Evolutionary conservation across 2,888 invertebrate genomes (phyloP), one percentile per base, ranked within the genome.

Genomic region (Amiota minor): DNA sequence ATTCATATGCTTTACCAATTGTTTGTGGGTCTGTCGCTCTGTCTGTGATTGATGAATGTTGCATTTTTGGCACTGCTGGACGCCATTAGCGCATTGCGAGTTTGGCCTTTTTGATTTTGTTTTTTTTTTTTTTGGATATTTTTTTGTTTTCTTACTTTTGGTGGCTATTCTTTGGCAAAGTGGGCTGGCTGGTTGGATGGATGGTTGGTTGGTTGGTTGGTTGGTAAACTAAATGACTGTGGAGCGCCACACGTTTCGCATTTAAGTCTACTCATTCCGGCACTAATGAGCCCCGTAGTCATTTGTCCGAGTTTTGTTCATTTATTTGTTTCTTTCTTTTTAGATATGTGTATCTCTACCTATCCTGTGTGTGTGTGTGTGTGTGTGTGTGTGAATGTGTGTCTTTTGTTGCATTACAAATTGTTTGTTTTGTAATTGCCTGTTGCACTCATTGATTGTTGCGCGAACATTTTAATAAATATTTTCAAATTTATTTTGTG

Each of bases 21-120:
- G 62, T 35, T 14, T 23, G 61, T 23, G 20, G 20, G 14, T 62
- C 62, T 35, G 35, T 35, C 35, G 35, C 6, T 65, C 67, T n/a
- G 20, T 50, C 50, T 79, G 85, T 87, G 87, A 87, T 87, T 87
- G 87, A 87, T 87, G 84, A 85, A 86, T 86, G 87, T 84, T 86
- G 82, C 82, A 87, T 85, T 85, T 84, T 80, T 84, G 84, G 82
- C 87, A 79, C 85, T 79, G 82, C 76, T 81, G 81, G 84, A 83
- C 78, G 79, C 79, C 80, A 68, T 50, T 68, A 53, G 67, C 50
- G 67, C 67, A 59, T 16, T 59, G 67, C 47, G 23, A 56, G 56
- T 56, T 62, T 62, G 23, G 23, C 62, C 23, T 20, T 62, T 65
- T 65, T 16, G 65, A 16, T 53, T 53, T 53, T 16, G 16, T 16